These are phyloP conservation scores for Ammodytes marinus DNA, from an alignment of 2,113 vertebrate species.

Conservation along the genomic window DNA sequence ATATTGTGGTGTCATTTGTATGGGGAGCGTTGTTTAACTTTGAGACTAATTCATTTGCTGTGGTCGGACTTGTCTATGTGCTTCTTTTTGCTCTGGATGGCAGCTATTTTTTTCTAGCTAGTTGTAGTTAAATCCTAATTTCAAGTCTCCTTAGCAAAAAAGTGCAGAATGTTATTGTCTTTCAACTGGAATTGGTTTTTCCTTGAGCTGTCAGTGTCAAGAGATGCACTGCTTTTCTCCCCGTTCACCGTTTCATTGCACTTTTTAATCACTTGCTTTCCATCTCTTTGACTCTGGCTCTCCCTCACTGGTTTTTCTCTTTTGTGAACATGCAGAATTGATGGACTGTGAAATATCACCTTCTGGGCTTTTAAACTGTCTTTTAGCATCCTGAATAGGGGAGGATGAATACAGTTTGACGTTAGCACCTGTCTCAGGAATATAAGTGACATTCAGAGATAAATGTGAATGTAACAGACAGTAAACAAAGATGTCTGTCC, in stretches of 20 bases:
- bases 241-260: background rate
- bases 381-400: background rate
- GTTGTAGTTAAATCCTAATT: background rate
- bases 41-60: background rate
- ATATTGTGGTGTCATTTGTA: background rate
- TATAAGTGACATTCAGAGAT: constrained; percentile 5
- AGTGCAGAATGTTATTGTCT: background rate
- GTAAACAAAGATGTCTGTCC: constrained; percentile 6
- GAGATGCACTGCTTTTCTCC: background rate
- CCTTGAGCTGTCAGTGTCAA: background rate
- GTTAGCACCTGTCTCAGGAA: background rate
- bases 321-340: constrained; percentile 8
- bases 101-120: background rate
- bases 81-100: background rate
- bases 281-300: background rate
- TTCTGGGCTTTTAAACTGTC: constrained; percentile 4
- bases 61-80: background rate
- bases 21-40: background rate
- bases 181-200: background rate
- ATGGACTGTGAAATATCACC: constrained; percentile 17
- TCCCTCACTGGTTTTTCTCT: constrained; percentile 14
- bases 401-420: background rate
- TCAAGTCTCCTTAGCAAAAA: background rate
- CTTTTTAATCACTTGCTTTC: constrained; percentile 16
- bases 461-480: background rate